Percentiles rank a stretch among this genome's conserved stretches.
phyloP scores from a whole-genome alignment of 2,113 vertebrate genomes.

The Barbus barbus region DNA sequence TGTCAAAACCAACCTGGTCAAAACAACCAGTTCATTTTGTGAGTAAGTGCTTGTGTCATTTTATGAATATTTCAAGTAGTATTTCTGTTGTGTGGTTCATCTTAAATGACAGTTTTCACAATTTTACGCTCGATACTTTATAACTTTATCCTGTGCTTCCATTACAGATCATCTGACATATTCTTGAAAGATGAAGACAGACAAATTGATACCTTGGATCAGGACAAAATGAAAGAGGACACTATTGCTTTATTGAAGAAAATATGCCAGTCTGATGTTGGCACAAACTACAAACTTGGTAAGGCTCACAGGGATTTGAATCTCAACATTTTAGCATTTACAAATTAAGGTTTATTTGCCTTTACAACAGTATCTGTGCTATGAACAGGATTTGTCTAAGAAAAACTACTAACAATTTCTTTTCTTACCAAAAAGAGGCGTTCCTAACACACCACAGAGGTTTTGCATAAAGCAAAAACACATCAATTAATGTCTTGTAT shows the following conservation, averaged over 20 bases:
- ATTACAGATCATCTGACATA: slow-evolving; percentile 67
- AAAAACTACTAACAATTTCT: not conserved
- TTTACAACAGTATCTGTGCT: not conserved
- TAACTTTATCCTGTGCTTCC: slow-evolving; percentile 3
- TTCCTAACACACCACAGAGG: not conserved
- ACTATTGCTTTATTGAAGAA: slow-evolving; percentile 70
- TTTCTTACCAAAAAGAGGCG: not conserved
- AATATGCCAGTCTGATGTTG: slow-evolving; percentile 69
- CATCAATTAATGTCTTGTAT: not conserved
- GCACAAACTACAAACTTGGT: slow-evolving; percentile 83
- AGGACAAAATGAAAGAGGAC: slow-evolving; percentile 71
- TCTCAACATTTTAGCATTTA: not conserved
- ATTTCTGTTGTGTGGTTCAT: not conserved
- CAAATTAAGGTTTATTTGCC: not conserved
- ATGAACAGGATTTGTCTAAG: not conserved
- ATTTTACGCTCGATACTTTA: not conserved
- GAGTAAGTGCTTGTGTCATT: slow-evolving; percentile 68
- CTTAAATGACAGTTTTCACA: too few species aligned
- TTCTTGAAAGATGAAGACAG: slow-evolving; percentile 76
- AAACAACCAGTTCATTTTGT: slow-evolving; percentile 58
- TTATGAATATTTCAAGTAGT: not conserved
- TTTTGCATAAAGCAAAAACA: not conserved
- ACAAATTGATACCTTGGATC: slow-evolving; percentile 66
- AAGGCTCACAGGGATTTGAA: slow-evolving; percentile 50
- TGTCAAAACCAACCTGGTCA: slow-evolving; percentile 78